Evolutionary conservation across 2,113 vertebrate genomes (phyloP).

Genomic region (Sylvilagus bachmani): DNA sequence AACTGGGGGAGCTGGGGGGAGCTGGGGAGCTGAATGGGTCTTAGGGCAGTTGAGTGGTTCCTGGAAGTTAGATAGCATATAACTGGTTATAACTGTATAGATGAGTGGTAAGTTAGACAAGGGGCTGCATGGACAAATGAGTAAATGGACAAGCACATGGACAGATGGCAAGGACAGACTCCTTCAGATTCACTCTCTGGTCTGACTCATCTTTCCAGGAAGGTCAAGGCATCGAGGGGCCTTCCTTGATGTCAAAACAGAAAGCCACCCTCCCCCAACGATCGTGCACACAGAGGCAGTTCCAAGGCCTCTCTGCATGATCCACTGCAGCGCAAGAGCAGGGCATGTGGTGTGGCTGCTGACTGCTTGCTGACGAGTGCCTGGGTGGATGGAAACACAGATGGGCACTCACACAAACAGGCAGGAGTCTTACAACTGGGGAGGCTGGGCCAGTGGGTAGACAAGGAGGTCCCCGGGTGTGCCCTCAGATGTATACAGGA

Average conservation of each 20-base stretch:
- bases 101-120: not conserved
- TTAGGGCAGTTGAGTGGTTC: not conserved
- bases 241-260: slow-evolving; percentile 4
- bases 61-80: not conserved
- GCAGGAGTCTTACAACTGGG: not conserved
- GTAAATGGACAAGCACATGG: not conserved
- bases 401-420: not conserved
- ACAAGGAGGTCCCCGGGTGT: not conserved
- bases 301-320: not conserved
- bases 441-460: not conserved
- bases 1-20: too few relatives aligned
- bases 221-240: not conserved
- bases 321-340: not conserved
- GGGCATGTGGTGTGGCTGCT: not conserved
- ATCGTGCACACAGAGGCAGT: not conserved
- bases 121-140: not conserved
- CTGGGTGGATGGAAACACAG: not conserved
- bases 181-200: not conserved
- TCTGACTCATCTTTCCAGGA: slow-evolving; percentile 24
- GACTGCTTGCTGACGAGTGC: not conserved
- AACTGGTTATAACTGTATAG: not conserved
- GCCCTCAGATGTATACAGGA: not conserved
- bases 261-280: not conserved
- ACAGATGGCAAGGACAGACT: not conserved
- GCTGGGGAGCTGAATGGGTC: not conserved